Evolutionary conservation across 92 coral and sea anemone species (phyloP), one percentile per base, ranked within the genome.

Genomic region (Galaxea fascicularis): DNA sequence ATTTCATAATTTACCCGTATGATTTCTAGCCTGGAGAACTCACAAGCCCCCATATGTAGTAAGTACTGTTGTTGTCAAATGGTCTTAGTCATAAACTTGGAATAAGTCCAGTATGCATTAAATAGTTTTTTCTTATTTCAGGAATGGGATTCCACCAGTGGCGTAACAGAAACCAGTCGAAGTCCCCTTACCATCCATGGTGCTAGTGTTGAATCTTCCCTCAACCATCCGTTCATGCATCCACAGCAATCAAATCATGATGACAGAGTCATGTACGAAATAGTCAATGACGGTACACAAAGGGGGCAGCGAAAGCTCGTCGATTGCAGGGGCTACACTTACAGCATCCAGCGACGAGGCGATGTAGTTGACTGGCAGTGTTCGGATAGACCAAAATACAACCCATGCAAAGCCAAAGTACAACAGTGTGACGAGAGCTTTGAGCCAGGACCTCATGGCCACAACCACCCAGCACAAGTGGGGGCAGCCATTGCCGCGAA

Each of bases 291-390:
- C 24, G 11, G 52, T 10, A 16, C 74, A 4, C 35, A 69, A 69
- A 69, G 74, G 41, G 26, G 74, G 53, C 52, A 44, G 21, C 74
- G 18, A 25, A 69, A 69, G 49, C 74, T 41, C 22, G 46, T 69
- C 14, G 74, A 35, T n/a, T 27, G 11, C 13, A 17, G 54, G n/a
- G 53, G 53, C 22, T 28, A n/a, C n/a, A n/a, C n/a, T n/a, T n/a
- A n/a, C n/a, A n/a, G n/a, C n/a, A n/a, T n/a, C n/a, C n/a, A n/a
- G n/a, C n/a, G n/a, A n/a, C n/a, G n/a, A n/a, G n/a, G 74, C n/a
- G 53, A 18, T 69, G 74, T 35, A 25, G 54, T 44, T 22, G 74
- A 76, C 13, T 56, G 69, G 82, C 69, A 56, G 30, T 76, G 82
- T 4, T 57, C 81, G 8, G 28, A 29, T 6, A 52, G 80, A 25